Evolutionary conservation across 1,140 invertebrate species (phyloP).

Genomic region (Habropoda laboriosa): DNA sequence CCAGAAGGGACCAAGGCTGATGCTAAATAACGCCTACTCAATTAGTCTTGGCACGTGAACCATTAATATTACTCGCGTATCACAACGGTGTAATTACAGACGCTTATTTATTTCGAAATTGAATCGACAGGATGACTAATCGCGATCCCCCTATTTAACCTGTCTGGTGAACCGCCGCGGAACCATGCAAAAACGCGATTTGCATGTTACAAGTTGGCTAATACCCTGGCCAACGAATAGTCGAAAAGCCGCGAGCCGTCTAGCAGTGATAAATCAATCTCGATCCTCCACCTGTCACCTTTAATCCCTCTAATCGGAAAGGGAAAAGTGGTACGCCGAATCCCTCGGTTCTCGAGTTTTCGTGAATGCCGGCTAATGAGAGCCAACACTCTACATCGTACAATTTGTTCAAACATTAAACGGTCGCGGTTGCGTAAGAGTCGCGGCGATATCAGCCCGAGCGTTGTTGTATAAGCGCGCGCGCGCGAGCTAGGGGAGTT

Average conservation of each 20-base stretch:
- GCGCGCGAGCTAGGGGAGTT: background rate
- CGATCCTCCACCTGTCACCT: background rate
- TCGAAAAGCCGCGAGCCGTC: background rate
- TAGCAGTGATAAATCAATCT: background rate
- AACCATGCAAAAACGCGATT: background rate
- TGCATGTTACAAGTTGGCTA: background rate
- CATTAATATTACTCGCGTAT: background rate
- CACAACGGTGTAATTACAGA: background rate
- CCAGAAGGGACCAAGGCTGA: no score
- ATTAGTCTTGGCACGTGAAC: no score
- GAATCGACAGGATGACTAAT: background rate
- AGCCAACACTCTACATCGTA: slow-evolving; percentile 14
- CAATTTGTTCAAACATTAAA: slow-evolving; percentile 42
- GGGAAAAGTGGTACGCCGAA: background rate
- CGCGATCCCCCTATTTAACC: background rate
- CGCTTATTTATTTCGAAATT: background rate
- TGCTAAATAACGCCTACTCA: no score
- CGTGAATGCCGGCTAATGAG: background rate
- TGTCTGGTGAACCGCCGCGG: background rate
- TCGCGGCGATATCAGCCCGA: slow-evolving; percentile 1
- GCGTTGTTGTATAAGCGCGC: slow-evolving; percentile 28
- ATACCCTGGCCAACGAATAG: background rate
- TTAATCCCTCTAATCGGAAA: background rate
- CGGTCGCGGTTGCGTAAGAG: slow-evolving; percentile 18
- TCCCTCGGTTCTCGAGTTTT: background rate